Percentiles rank a stretch among this genome's conserved stretches.
Evolutionary conservation across 2,113 vertebrate species (phyloP).

Genomic region (Ophiodon elongatus): DNA sequence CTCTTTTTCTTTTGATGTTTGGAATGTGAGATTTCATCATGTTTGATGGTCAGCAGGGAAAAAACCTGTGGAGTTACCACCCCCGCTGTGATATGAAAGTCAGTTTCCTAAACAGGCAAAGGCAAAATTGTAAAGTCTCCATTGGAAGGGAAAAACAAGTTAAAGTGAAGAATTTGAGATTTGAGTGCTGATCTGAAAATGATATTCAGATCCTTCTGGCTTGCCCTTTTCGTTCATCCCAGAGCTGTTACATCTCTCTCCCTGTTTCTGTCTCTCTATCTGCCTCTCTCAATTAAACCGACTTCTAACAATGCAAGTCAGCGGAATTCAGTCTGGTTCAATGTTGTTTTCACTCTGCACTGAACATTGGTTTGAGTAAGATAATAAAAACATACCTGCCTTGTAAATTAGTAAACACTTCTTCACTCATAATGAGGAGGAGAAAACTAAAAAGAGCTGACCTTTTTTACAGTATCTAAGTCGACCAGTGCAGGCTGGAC

Average conservation of each 20-base stretch:
- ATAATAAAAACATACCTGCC: conserved; percentile 30
- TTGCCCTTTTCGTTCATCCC: conserved; percentile 60
- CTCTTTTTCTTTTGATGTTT: background rate
- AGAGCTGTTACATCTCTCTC: conserved; percentile 39
- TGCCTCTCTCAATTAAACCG: conserved; percentile 40
- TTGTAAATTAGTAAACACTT: conserved; percentile 35
- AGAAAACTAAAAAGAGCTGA: conserved; percentile 19
- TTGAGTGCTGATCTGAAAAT: conserved; percentile 44
- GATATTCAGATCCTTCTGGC: conserved; percentile 47
- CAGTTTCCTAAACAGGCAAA: conserved; percentile 13
- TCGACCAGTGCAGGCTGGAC: conserved; percentile 27
- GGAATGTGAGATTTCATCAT: conserved; percentile 19
- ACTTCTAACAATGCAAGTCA: conserved; percentile 14
- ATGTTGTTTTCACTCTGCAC: conserved; percentile 27
- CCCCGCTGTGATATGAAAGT: no score
- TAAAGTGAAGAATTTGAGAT: conserved; percentile 33
- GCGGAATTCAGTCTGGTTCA: conserved; percentile 24
- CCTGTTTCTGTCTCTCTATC: conserved; percentile 14
- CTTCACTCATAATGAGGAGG: conserved; percentile 16
- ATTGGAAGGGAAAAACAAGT: background rate
- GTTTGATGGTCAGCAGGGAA: background rate
- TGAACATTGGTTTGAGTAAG: conserved; percentile 7
- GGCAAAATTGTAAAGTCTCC: conserved; percentile 20
- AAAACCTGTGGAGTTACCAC: background rate
- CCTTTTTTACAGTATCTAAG: conserved; percentile 42